phyloP scores from a whole-genome alignment of 1,140 invertebrate species.

The Ylistrum balloti region DNA sequence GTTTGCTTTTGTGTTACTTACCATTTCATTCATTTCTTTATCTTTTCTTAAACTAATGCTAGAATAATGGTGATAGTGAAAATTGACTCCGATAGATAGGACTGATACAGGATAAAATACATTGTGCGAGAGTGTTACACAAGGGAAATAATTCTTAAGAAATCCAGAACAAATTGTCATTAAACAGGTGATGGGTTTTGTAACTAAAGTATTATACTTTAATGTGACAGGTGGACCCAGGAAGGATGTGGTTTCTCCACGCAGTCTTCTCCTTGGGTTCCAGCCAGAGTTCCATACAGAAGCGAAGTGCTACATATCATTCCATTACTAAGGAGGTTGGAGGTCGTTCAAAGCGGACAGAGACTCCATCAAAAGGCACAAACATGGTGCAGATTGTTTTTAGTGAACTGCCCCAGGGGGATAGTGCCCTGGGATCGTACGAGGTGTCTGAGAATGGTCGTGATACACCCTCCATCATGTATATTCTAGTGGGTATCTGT shows the following conservation, averaged over 20 bases:
- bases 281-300: constrained; percentile 56
- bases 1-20: too few species aligned
- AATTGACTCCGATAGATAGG: too few species aligned
- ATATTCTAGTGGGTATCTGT: constrained; percentile 69
- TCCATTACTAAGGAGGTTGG: background rate
- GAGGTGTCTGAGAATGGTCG: constrained; percentile 62
- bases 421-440: constrained; percentile 59
- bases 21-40: too few species aligned
- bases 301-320: constrained; percentile 67
- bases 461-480: constrained; percentile 67
- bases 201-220: constrained; percentile 40
- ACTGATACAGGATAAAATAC: too few species aligned
- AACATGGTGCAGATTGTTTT: constrained; percentile 79
- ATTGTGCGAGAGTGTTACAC: too few species aligned
- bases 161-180: too few species aligned
- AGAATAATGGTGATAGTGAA: too few species aligned
- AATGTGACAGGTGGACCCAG: constrained; percentile 77
- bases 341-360: constrained; percentile 58
- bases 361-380: constrained; percentile 77
- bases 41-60: too few species aligned
- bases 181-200: too few species aligned
- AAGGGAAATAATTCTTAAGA: too few species aligned
- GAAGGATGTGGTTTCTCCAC: constrained; percentile 82
- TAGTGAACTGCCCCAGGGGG: constrained; percentile 55
- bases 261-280: constrained; percentile 79